A percentile compares a stretch with the other conserved stretches of the same genome.
phyloP scores from a whole-genome alignment of 2,797 vertebrate genomes.

The Poecilia picta region DNA sequence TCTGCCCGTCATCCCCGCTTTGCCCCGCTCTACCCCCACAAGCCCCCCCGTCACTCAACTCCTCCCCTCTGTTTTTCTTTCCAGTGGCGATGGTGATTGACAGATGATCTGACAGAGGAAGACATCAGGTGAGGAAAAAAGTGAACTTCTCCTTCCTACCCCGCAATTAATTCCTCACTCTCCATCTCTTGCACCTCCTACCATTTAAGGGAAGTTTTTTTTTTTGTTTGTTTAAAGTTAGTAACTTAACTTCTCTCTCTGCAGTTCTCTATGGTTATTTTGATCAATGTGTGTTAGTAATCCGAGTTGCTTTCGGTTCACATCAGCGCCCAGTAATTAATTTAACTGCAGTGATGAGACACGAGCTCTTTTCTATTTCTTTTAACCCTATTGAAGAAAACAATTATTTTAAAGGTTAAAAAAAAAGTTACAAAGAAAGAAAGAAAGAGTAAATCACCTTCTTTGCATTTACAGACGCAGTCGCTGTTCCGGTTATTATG shows the following conservation, averaged over 20 bases:
- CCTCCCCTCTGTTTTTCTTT: slow-evolving; percentile 27
- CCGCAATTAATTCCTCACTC: slow-evolving; percentile 7
- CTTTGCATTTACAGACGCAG: slow-evolving; percentile 51
- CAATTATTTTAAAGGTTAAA: not conserved
- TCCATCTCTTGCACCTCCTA: slow-evolving; percentile 12
- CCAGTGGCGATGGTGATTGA: slow-evolving; percentile 78
- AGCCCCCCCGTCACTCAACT: slow-evolving; percentile 50
- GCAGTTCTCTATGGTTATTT: slow-evolving; percentile 29
- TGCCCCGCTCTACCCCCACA: slow-evolving; percentile 25
- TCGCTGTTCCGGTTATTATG: slow-evolving; percentile 85
- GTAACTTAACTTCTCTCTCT: slow-evolving; percentile 55
- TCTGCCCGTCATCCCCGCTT: slow-evolving; percentile 45
- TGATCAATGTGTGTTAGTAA: slow-evolving; percentile 1
- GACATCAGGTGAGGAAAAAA: slow-evolving; percentile 78
- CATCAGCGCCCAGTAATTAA: not conserved
- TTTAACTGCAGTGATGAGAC: not conserved
- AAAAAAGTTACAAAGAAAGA: not conserved
- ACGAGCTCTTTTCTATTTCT: not conserved
- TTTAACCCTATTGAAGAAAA: not conserved
- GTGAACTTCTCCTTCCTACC: slow-evolving; percentile 44
- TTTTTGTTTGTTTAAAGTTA: slow-evolving; percentile 31
- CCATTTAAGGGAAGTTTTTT: slow-evolving; percentile 24
- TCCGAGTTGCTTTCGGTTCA: slow-evolving; percentile 44
- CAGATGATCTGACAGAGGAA: slow-evolving; percentile 83
- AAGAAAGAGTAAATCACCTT: not conserved